Conservation (phyloP, 1,140 invertebrate genomes). For the Drosophila pruinosa region DNA sequence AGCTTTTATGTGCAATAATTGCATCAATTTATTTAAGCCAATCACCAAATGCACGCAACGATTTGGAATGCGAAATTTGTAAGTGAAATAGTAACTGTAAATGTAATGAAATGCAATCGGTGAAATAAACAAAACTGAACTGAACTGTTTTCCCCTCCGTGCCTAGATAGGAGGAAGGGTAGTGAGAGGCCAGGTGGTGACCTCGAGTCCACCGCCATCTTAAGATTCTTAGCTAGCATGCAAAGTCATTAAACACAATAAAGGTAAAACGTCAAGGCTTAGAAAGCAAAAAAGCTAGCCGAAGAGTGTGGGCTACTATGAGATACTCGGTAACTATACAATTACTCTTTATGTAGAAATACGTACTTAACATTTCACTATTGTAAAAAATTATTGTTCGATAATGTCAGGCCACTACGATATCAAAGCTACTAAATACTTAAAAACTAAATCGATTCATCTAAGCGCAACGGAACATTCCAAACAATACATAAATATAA, state of each 20-base stretch:
- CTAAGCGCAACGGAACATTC: too few relatives aligned
- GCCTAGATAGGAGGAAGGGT: neutral
- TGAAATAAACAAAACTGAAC: constrained; percentile 27
- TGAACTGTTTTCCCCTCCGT: neutral
- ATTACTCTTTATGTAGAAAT: too few relatives aligned
- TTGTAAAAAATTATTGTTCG: too few relatives aligned
- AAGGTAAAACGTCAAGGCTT: constrained; percentile 54
- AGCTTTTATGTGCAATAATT: constrained; percentile 53
- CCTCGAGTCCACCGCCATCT: constrained; percentile 32
- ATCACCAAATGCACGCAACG: constrained; percentile 45
- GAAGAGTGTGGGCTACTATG: neutral
- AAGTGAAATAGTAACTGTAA: constrained; percentile 25
- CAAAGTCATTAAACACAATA: constrained; percentile 73
- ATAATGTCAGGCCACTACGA: too few relatives aligned
- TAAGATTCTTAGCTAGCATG: constrained; percentile 39
- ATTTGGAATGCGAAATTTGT: constrained; percentile 20
- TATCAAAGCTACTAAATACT: too few relatives aligned
- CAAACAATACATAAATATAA: too few relatives aligned
- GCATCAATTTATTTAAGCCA: constrained; percentile 56
- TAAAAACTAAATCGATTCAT: too few relatives aligned
- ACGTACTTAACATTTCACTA: too few relatives aligned
- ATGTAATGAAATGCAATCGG: constrained; percentile 62
- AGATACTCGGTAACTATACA: neutral
- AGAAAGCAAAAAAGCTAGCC: neutral
- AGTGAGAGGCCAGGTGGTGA: constrained; percentile 6